Base-by-base conservation (phyloP, 2,888 invertebrate species). In the Gymnocheta viridis region DNA sequence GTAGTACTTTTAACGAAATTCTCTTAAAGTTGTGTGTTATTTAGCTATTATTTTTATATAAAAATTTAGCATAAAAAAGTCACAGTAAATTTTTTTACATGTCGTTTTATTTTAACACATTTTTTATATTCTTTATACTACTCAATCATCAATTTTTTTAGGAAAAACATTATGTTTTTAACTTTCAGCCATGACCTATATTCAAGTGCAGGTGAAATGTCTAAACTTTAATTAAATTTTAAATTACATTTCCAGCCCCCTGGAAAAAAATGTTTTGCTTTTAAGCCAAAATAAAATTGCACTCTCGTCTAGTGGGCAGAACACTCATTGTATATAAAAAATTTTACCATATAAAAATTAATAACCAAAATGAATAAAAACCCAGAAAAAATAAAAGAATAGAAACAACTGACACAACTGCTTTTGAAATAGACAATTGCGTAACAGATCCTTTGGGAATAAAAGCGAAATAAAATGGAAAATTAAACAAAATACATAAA, bases 391-490 rank as follows among this genome's bases (percentile, higher is more conserved):
- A n/a, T 12, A 27, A 44, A 29, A 14, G 19, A 10, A n/a, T 38
- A 29, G 9, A 35, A 62, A 19, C 17, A 44, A 64, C 29, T 44
- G 17, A 44, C 54, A 44, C 44, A 56, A 56, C 12, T 64, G 51
- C 9, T 44, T 47, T 24, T 19, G 47, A 56, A 66, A 58, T 12
- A 80, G 66, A 80, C 72, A 73, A 72, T 47, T 72, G 72, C 72
- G 56, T 80, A 73, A 58, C 79, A 73, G 24, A 41, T 58, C 79
- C 79, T 17, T 22, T 35, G 47, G 56, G 79, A 72, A 64, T 58
- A 58, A 7, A 14, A 56, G 14, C 3, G 29, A 54, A 44, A 66
- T 6, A 66, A 41, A 32, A 56, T 5, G 12, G 5, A 32, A 44
- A 54, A 27, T 9, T 4, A 1, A 14, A 12, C 19, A 29, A 51